Conservation (phyloP, 2,797 vertebrate species). For the Coregonus sp. region DNA sequence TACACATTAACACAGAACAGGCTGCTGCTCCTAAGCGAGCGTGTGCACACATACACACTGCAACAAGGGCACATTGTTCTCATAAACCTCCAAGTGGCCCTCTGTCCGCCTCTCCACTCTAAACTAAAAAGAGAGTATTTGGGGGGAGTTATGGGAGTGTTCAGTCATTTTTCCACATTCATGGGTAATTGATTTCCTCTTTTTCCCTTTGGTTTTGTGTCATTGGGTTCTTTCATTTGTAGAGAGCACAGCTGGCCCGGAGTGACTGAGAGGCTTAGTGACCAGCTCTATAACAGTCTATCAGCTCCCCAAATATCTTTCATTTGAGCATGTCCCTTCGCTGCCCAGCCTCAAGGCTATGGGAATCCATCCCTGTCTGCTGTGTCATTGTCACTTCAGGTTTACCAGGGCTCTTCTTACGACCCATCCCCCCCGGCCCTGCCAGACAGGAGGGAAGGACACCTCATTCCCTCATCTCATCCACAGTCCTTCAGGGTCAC, state of each 20-base stretch:
- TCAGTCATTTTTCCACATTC: constrained; percentile 35
- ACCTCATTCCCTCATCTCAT: constrained; percentile 21
- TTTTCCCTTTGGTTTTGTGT: constrained; percentile 25
- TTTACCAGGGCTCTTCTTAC: background rate
- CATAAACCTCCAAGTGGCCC: background rate
- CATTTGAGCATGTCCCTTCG: constrained; percentile 8
- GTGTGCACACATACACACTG: background rate
- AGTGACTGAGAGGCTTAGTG: constrained; percentile 24
- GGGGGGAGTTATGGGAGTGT: constrained; percentile 33
- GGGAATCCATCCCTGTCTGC: constrained; percentile 39
- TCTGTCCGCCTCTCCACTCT: constrained; percentile 7
- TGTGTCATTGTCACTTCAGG: constrained; percentile 32
- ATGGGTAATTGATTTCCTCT: constrained; percentile 41
- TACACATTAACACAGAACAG: background rate
- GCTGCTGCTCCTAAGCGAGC: constrained; percentile 67
- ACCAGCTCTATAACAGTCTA: constrained; percentile 29
- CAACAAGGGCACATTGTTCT: background rate
- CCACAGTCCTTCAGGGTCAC: constrained; percentile 45
- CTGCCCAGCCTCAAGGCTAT: constrained; percentile 35
- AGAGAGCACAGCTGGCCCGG: background rate
- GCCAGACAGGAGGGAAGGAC: constrained; percentile 18
- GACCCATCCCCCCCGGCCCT: background rate
- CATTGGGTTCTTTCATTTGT: constrained; percentile 28
- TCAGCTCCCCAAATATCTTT: constrained; percentile 31
- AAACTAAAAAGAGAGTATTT: constrained; percentile 43